Conservation (phyloP, 2,888 invertebrate species). For the Drosophila bunnanda region DNA sequence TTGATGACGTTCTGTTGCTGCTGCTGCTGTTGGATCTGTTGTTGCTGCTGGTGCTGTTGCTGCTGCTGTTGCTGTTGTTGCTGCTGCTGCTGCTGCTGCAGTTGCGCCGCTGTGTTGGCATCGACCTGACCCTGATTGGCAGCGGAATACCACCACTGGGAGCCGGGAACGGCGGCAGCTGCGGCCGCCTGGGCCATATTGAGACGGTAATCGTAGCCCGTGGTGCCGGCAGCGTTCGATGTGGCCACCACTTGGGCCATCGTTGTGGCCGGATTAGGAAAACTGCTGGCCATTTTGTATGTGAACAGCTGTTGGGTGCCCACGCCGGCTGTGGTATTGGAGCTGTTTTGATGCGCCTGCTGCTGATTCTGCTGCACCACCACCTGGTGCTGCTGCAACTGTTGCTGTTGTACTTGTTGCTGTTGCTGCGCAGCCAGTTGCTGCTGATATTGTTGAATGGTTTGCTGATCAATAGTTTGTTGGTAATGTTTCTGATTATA, state of each 20-base stretch:
- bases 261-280: conserved; percentile 90
- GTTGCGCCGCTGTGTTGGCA: conserved; percentile 87
- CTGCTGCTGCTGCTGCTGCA: conserved; percentile 85
- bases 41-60: conserved; percentile 84
- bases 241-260: conserved; percentile 88
- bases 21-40: conserved; percentile 86
- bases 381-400: conserved; percentile 85
- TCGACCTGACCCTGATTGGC: conserved; percentile 86
- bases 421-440: conserved; percentile 85
- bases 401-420: conserved; percentile 85
- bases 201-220: conserved; percentile 91
- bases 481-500: conserved; percentile 82
- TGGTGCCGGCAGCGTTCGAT: conserved; percentile 86
- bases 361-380: conserved; percentile 85
- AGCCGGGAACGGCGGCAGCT: conserved; percentile 86
- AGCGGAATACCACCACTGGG: conserved; percentile 92
- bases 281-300: conserved; percentile 94
- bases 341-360: conserved; percentile 86
- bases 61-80: conserved; percentile 83
- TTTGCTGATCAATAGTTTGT: conserved; percentile 85
- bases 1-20: conserved; percentile 83
- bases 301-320: conserved; percentile 91
- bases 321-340: conserved; percentile 86
- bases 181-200: conserved; percentile 86
- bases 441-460: conserved; percentile 86